Percentiles rank a stretch among this genome's conserved stretches.
phyloP scores from a whole-genome alignment of 35 echinoderm and acorn worm species.

The Apostichopus parvimensis region DNA sequence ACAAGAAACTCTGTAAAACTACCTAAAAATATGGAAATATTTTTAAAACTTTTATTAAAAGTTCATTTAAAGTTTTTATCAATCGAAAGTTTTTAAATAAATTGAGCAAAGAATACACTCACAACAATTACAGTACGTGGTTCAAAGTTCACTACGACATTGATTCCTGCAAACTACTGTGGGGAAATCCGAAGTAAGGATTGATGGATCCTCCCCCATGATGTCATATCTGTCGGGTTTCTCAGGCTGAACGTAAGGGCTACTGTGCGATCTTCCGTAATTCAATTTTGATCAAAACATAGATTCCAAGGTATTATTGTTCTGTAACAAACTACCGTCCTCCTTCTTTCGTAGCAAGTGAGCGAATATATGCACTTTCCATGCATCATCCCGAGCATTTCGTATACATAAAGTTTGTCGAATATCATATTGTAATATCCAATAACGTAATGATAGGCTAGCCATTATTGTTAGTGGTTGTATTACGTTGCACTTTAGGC shows the following conservation, averaged over 20 bases:
- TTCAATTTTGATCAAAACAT: conserved; percentile 20
- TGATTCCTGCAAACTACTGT: too few relatives aligned
- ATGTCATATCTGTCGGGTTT: conserved; percentile 44
- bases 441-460: neutral
- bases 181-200: neutral
- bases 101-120: too few relatives aligned
- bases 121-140: too few relatives aligned
- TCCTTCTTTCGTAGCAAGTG: neutral
- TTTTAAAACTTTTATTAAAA: too few relatives aligned
- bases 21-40: too few relatives aligned
- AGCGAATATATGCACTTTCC: neutral
- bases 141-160: too few relatives aligned
- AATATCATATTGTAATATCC: neutral
- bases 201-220: neutral
- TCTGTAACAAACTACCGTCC: neutral
- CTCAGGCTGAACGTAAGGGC: conserved; percentile 36
- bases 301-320: neutral
- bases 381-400: neutral
- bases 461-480: too few relatives aligned
- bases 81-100: too few relatives aligned
- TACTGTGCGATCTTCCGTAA: conserved; percentile 38
- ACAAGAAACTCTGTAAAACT: too few relatives aligned
- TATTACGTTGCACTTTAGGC: too few relatives aligned
- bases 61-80: too few relatives aligned
- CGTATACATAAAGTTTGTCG: neutral